phyloP scores from a whole-genome alignment of 2,888 invertebrate species.

The Drosophila emarginata region DNA sequence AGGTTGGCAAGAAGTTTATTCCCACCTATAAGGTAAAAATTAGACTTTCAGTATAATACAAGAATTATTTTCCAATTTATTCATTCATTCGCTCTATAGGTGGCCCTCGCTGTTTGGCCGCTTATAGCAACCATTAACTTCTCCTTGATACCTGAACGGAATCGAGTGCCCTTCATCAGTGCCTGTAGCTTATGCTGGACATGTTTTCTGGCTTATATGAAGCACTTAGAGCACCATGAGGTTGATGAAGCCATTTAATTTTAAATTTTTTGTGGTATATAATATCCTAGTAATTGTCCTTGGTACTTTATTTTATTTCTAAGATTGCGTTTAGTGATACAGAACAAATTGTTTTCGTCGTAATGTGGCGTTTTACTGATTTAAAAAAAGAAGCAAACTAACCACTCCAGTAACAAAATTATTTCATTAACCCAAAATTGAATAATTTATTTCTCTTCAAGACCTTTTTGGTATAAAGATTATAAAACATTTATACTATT shows the following conservation, averaged over 20 bases:
- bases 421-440: too few species aligned
- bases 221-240: constrained; percentile 84
- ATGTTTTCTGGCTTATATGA: constrained; percentile 90
- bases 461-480: too few species aligned
- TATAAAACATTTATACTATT: too few species aligned
- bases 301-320: not conserved
- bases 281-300: not conserved
- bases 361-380: not conserved
- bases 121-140: constrained; percentile 89
- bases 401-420: too few species aligned
- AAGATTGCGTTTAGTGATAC: not conserved
- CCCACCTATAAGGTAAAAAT: constrained; percentile 85
- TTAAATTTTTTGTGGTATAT: not conserved
- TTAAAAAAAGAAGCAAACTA: too few species aligned
- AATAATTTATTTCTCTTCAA: too few species aligned
- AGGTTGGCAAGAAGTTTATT: constrained; percentile 88
- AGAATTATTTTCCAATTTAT: not conserved
- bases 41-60: not conserved
- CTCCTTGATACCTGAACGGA: constrained; percentile 87
- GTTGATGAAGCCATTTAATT: constrained; percentile 57
- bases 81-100: constrained; percentile 83
- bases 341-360: not conserved
- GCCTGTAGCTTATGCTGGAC: constrained; percentile 90
- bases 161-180: constrained; percentile 89
- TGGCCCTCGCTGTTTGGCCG: constrained; percentile 88